Conservation (phyloP, 2,797 vertebrate species). For the Percopsis omiscomaycus region DNA sequence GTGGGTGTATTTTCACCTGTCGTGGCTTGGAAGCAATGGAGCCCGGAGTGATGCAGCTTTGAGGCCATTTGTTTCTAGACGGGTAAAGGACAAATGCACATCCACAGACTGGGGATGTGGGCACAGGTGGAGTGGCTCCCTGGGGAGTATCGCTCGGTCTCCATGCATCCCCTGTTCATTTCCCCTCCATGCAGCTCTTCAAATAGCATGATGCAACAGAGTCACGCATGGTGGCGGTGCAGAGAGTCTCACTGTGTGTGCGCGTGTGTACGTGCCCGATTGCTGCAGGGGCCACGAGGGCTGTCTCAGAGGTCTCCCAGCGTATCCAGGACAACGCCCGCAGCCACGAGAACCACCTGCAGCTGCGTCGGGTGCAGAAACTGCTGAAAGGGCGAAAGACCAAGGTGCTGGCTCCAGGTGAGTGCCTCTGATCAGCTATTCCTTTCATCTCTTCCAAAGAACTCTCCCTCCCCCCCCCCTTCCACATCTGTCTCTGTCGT, state of each 20-base stretch:
- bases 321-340: conserved; percentile 76
- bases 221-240: background rate
- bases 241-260: background rate
- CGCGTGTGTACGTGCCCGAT: conserved; percentile 18
- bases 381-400: conserved; percentile 86
- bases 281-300: conserved; percentile 57
- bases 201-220: conserved; percentile 7
- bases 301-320: conserved; percentile 67
- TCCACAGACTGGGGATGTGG: background rate
- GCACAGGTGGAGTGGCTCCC: conserved; percentile 16
- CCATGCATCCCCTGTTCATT: background rate
- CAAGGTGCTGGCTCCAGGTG: conserved; percentile 87
- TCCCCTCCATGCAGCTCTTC: background rate
- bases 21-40: background rate
- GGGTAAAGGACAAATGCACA: background rate
- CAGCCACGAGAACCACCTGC: conserved; percentile 85
- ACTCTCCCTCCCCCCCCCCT: conserved; percentile 16
- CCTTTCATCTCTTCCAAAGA: conserved; percentile 81
- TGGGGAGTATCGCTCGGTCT: background rate
- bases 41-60: too few relatives aligned
- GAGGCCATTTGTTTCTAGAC: too few relatives aligned
- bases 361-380: conserved; percentile 86
- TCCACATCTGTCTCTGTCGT: conserved; percentile 42
- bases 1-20: background rate
- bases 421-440: conserved; percentile 88